Conservation (phyloP, 2,888 invertebrate species). For the Ochropleura plecta region DNA sequence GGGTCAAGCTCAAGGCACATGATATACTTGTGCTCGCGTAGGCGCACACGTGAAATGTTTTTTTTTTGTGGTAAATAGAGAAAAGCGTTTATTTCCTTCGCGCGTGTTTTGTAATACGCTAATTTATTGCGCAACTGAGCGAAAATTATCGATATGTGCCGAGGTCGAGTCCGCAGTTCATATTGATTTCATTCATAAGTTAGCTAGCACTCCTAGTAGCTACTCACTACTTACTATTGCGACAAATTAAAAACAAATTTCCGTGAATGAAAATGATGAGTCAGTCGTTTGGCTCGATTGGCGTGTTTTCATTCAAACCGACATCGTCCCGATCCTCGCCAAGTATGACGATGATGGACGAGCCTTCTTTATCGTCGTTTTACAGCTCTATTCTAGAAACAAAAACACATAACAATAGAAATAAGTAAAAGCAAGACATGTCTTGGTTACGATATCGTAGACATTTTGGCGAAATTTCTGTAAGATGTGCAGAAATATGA, state of each 20-base stretch:
- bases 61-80: constrained; percentile 28
- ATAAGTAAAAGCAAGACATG: constrained; percentile 13
- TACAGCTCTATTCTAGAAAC: constrained; percentile 32
- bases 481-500: constrained; percentile 9
- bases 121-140: constrained; percentile 46
- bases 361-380: constrained; percentile 59
- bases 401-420: constrained; percentile 14
- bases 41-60: constrained; percentile 29
- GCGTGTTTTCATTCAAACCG: constrained; percentile 77
- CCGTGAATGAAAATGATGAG: constrained; percentile 84
- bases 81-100: constrained; percentile 23
- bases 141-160: constrained; percentile 58
- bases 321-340: constrained; percentile 67
- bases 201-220: constrained; percentile 29
- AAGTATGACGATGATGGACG: constrained; percentile 71
- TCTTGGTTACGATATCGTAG: constrained; percentile 21
- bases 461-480: constrained; percentile 8
- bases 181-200: constrained; percentile 50
- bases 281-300: constrained; percentile 81
- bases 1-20: constrained; percentile 82
- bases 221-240: constrained; percentile 58
- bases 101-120: constrained; percentile 22
- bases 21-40: constrained; percentile 46
- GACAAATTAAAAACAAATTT: constrained; percentile 68
- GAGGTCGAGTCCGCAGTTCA: constrained; percentile 43